Percentiles rank a stretch among this genome's conserved stretches.
phyloP scores from a whole-genome alignment of 2,113 vertebrate species.

The Gymnogyps californianus region DNA sequence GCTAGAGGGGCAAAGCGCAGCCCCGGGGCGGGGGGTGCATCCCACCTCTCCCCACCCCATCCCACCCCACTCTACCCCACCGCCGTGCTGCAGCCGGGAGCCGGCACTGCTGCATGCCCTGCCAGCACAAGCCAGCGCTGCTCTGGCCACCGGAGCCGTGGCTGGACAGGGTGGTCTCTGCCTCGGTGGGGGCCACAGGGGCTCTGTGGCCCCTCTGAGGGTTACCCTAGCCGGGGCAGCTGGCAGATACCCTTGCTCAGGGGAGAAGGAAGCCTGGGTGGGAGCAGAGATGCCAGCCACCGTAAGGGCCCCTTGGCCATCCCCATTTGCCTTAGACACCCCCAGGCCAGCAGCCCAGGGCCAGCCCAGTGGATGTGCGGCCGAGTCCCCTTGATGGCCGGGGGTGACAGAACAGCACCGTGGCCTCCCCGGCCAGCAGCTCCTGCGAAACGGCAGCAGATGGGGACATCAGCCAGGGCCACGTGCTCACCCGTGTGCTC shows the following conservation, averaged over 20 bases:
- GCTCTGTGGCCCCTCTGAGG: not conserved
- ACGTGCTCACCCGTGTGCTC: slow-evolving; percentile 15
- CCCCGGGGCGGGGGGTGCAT: not conserved
- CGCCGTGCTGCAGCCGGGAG: fast-evolving
- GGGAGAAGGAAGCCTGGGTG: not conserved
- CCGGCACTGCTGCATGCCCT: not conserved
- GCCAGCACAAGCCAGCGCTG: fast-evolving
- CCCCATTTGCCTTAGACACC: not conserved
- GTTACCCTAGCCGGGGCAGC: not conserved
- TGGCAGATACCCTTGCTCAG: not conserved
- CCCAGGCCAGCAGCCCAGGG: not conserved
- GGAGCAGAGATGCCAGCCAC: not conserved
- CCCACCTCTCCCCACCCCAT: not conserved
- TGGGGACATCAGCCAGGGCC: slow-evolving; percentile 1
- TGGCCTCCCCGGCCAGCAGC: not conserved
- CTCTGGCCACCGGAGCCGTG: not conserved
- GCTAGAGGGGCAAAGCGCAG: not conserved
- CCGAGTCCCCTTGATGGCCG: not conserved
- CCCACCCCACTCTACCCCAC: not conserved
- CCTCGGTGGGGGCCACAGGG: not conserved
- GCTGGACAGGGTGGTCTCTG: not conserved
- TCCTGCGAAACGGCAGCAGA: not conserved
- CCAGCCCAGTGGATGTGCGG: not conserved
- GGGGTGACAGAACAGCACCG: not conserved
- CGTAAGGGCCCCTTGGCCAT: not conserved